Evolutionary conservation across 1,140 invertebrate species (phyloP).

Genomic region (Paracyclopina nana): DNA sequence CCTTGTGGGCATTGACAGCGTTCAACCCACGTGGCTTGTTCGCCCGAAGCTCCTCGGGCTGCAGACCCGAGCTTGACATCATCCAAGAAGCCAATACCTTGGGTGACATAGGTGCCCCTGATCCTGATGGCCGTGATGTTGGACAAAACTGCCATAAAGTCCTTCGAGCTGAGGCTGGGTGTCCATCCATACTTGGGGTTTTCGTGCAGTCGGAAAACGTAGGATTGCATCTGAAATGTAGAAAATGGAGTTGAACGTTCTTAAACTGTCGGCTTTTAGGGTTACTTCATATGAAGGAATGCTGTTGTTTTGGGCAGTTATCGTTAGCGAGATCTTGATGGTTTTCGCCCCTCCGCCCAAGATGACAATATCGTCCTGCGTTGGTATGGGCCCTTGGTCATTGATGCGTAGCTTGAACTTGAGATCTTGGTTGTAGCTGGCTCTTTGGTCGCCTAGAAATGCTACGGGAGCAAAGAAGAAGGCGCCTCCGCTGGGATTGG

Average conservation of each 20-base stretch:
- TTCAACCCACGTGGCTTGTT: slow-evolving; percentile 75
- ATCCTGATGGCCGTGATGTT: slow-evolving; percentile 89
- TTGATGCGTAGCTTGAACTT: slow-evolving; percentile 65
- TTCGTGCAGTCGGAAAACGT: slow-evolving; percentile 67
- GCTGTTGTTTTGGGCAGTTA: slow-evolving; percentile 74
- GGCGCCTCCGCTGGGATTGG: slow-evolving; percentile 1
- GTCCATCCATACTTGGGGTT: slow-evolving; percentile 76
- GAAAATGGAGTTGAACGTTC: too few species aligned
- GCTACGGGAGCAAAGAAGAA: neutral
- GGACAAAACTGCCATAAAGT: slow-evolving; percentile 74
- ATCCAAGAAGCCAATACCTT: slow-evolving; percentile 65
- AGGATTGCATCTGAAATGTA: slow-evolving; percentile 47
- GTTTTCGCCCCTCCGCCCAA: slow-evolving; percentile 44
- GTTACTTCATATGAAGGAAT: slow-evolving; percentile 48
- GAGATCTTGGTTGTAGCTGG: slow-evolving; percentile 84
- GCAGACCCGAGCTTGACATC: slow-evolving; percentile 70
- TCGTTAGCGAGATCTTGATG: slow-evolving; percentile 58
- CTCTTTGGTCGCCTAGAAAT: slow-evolving; percentile 63
- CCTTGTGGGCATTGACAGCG: slow-evolving; percentile 77
- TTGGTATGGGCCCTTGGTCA: slow-evolving; percentile 44
- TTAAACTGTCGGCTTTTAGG: too few species aligned
- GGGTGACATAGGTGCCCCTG: slow-evolving; percentile 50
- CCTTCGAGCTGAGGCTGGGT: slow-evolving; percentile 55
- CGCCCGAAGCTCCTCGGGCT: slow-evolving; percentile 49
- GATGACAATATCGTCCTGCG: slow-evolving; percentile 62